These are phyloP conservation scores for Drosophila littoralis DNA, from an alignment of 1,140 invertebrate genomes.

Conservation along the genomic window DNA sequence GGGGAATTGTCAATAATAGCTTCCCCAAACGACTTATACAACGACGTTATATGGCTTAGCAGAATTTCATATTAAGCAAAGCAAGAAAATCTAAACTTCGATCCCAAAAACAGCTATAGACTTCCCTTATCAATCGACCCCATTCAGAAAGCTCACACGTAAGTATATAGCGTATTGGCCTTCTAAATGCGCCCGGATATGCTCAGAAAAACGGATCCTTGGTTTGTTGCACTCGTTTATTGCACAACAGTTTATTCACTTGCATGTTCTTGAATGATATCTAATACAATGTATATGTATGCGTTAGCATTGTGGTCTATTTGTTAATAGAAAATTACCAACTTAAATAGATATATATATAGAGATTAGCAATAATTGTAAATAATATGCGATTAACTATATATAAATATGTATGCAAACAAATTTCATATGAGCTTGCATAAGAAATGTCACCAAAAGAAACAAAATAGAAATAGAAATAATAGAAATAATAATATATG, in stretches of 20 bases:
- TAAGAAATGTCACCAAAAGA: constrained; percentile 2
- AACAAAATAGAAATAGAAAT: background rate
- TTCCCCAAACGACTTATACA: too few relatives aligned
- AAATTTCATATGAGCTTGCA: constrained; percentile 18
- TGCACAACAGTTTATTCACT: constrained; percentile 69
- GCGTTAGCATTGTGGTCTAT: constrained; percentile 56
- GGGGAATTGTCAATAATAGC: too few relatives aligned
- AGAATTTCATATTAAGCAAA: too few relatives aligned
- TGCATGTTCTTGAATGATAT: constrained; percentile 59
- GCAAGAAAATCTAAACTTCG: too few relatives aligned
- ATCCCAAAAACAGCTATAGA: too few relatives aligned
- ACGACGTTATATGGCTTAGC: too few relatives aligned
- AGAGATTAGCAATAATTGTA: constrained; percentile 40
- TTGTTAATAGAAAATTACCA: constrained; percentile 44
- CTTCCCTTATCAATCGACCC: too few relatives aligned
- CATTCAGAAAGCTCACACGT: too few relatives aligned
- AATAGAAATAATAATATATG: constrained; percentile 1
- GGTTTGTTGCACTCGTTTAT: constrained; percentile 28
- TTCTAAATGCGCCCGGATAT: background rate
- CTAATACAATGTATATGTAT: constrained; percentile 58
- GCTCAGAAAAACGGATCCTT: background rate
- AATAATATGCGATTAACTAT: constrained; percentile 33
- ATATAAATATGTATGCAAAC: constrained; percentile 46
- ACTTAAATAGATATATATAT: constrained; percentile 43
- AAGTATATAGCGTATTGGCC: too few relatives aligned